Percentiles rank a stretch among this genome's conserved stretches.
These are phyloP conservation scores for Chorisops tibialis DNA, from an alignment of 2,888 invertebrate genomes.

Conservation along the genomic window DNA sequence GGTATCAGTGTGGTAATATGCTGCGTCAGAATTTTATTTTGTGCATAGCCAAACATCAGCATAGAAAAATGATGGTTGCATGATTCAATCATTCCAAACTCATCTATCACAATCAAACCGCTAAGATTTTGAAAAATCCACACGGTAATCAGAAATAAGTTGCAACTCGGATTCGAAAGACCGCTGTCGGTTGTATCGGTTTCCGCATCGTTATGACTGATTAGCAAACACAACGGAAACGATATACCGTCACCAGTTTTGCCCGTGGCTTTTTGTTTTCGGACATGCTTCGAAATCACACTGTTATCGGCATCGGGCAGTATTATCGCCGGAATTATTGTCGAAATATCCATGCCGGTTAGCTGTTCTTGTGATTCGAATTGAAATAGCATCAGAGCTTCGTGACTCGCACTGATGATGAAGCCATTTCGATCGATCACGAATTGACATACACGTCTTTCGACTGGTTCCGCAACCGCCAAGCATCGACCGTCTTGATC, in stretches of 20 bases:
- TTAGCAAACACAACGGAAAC: constrained; percentile 61
- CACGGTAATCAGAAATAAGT: constrained; percentile 38
- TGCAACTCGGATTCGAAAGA: constrained; percentile 27
- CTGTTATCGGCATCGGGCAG: constrained; percentile 52
- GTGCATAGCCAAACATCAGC: constrained; percentile 63
- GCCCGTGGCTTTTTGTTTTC: constrained; percentile 65
- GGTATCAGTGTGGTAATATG: constrained; percentile 59
- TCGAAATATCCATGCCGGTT: constrained; percentile 54
- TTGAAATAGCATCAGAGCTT: constrained; percentile 57
- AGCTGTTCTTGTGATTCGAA: constrained; percentile 56
- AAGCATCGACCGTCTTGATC: constrained; percentile 60
- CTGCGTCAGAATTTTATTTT: constrained; percentile 59
- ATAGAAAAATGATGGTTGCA: constrained; percentile 67
- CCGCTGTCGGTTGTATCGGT: constrained; percentile 31
- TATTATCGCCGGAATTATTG: constrained; percentile 56
- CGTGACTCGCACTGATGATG: constrained; percentile 43
- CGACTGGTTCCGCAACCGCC: constrained; percentile 65
- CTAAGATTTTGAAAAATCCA: constrained; percentile 64
- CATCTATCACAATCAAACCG: constrained; percentile 63
- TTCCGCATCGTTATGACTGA: constrained; percentile 43
- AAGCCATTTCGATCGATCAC: constrained; percentile 40
- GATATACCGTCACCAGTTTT: constrained; percentile 61
- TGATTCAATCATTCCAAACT: constrained; percentile 61
- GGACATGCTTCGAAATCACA: constrained; percentile 51
- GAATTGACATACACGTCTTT: constrained; percentile 43